Base-by-base conservation (phyloP, 2,797 vertebrate genomes). In the Sebastolobus altivelis region DNA sequence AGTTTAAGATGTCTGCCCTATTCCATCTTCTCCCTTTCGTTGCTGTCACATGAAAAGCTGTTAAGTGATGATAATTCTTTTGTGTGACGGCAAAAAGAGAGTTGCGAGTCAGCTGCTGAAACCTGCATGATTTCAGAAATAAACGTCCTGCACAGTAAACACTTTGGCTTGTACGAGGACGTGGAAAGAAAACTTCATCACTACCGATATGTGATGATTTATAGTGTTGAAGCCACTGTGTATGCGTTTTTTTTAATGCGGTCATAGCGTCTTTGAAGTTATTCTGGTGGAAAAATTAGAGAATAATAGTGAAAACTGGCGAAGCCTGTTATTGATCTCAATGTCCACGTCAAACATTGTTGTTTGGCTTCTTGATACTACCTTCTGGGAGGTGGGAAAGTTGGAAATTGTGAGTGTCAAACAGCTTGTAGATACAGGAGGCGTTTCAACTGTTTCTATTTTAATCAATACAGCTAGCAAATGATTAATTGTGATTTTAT, bases 61-160 rank as follows among this genome's bases (percentile, higher is more conserved):
- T 65, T 38, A 65, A 54, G 5, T 55, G 27, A 25, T 33, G 4
- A 14, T 22, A 55, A 67, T 67, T 29, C 0, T 67, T 54, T 35
- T 13, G 46, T 60, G 16, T 14, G 29, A 11, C 13, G 20, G 11
- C 27, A 33, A n/a, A 46, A 52, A 52, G 65, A 49, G 46, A 52
- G 20, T 9, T 54, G 20, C 31, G 16, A 35, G 66, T 55, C 74
- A 56, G 72, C 54, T 60, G 72, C 70, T 77, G 74, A 79, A 65
- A 78, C 56, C 71, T 85, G 65, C 46, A 31, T 52, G 18, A 40
- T 63, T 79, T 80, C 61, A 58, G 56, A 61, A 33, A 40, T 14
- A 81, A 71, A 65, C 59, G 29, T 72, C 75, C 69, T 72, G 81
- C 71, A n/a, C 67, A 20, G 5, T 55, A 35, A 83, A 75, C 55